These are phyloP conservation scores for Notarius quadriscutis DNA, from an alignment of 2,113 vertebrate genomes.

Conservation along the genomic window DNA sequence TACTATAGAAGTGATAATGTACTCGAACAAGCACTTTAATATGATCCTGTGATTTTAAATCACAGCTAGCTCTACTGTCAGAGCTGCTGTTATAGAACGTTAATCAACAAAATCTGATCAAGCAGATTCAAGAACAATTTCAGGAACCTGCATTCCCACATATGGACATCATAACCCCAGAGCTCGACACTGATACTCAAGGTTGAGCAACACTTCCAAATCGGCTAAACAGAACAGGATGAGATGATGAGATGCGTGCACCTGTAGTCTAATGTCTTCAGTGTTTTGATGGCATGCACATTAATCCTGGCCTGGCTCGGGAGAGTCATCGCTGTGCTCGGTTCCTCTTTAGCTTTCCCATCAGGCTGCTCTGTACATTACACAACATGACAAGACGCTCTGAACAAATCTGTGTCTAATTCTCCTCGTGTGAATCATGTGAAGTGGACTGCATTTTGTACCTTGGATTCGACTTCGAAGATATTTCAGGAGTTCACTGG, in stretches of 20 bases:
- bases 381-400: constrained; percentile 11
- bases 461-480: constrained; percentile 90
- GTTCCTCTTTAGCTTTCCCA: constrained; percentile 51
- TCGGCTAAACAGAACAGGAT: background rate
- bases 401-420: background rate
- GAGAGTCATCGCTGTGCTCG: constrained; percentile 85
- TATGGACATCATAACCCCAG: background rate
- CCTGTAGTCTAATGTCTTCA: constrained; percentile 86
- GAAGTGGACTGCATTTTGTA: constrained; percentile 53
- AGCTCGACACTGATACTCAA: background rate
- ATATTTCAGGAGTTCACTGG: constrained; percentile 89
- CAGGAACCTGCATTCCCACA: background rate
- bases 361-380: constrained; percentile 71
- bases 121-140: background rate
- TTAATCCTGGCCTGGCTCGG: constrained; percentile 85
- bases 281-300: constrained; percentile 76
- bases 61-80: background rate
- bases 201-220: background rate
- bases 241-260: constrained; percentile 52
- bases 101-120: background rate
- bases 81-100: background rate
- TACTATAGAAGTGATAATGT: background rate
- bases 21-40: background rate
- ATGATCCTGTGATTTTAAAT: background rate
- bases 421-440: background rate